phyloP scores from a whole-genome alignment of 2,888 invertebrate genomes.

The Tyria jacobaeae region DNA sequence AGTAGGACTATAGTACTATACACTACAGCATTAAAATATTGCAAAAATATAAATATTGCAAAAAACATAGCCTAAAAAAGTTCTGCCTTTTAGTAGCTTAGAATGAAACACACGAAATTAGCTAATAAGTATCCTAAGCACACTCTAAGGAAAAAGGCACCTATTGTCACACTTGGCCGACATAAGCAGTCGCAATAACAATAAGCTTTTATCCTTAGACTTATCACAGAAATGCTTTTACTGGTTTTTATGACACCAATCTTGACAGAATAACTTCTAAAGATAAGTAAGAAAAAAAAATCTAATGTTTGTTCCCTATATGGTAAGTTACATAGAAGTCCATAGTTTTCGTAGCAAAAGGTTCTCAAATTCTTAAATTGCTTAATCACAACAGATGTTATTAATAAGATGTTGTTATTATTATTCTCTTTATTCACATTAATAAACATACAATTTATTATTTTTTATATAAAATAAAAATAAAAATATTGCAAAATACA shows the following conservation, averaged over 20 bases:
- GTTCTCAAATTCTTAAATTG: background rate
- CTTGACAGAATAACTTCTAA: constrained; percentile 1
- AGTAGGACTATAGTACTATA: too few species aligned
- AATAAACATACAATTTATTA: too few species aligned
- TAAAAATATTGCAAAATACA: too few species aligned
- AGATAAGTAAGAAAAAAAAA: constrained; percentile 8
- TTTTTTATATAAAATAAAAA: too few species aligned
- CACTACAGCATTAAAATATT: too few species aligned
- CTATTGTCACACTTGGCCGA: constrained; percentile 11
- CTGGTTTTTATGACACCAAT: constrained; percentile 8
- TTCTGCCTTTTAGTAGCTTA: background rate
- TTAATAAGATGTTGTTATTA: too few species aligned
- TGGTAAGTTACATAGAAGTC: too few species aligned
- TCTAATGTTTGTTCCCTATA: constrained; percentile 1
- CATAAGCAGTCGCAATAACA: constrained; percentile 14
- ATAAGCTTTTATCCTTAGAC: constrained; percentile 15
- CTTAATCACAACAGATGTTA: background rate
- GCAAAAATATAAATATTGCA: too few species aligned
- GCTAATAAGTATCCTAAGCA: constrained; percentile 8
- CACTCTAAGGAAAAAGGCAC: background rate
- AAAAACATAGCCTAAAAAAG: too few species aligned
- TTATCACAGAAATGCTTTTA: constrained; percentile 18
- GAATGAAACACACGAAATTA: constrained; percentile 7
- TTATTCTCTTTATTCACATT: too few species aligned
- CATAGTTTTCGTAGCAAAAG: background rate